These are phyloP conservation scores for Lasiurus cinereus DNA, from an alignment of 2,113 vertebrate genomes.

Conservation along the genomic window DNA sequence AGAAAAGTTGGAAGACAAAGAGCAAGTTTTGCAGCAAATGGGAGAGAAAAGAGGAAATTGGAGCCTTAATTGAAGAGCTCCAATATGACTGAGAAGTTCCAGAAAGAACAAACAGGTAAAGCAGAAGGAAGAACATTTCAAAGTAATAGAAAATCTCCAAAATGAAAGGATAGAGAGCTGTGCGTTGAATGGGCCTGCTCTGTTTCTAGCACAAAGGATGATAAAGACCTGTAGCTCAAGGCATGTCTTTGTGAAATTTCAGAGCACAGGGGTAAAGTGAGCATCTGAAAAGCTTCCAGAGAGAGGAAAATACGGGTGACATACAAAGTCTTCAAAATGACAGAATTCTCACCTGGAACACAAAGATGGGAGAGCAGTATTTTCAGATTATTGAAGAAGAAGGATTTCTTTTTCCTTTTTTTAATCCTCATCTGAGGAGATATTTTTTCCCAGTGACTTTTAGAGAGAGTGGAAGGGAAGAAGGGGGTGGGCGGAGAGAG, in stretches of 20 bases:
- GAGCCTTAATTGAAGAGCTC: neutral
- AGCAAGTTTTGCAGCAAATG: conserved; percentile 12
- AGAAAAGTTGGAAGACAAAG: conserved; percentile 19
- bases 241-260: neutral
- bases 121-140: neutral
- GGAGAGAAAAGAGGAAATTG: neutral
- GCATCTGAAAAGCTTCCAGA: neutral
- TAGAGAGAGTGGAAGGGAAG: no score
- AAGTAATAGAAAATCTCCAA: neutral
- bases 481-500: no score
- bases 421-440: no score
- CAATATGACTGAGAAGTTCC: neutral
- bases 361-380: neutral
- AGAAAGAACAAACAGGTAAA: neutral
- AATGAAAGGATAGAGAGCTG: neutral
- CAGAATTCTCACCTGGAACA: neutral
- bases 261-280: neutral
- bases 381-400: neutral
- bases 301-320: neutral
- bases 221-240: neutral
- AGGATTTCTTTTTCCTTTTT: no score
- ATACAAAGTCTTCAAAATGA: neutral
- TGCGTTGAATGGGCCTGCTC: neutral
- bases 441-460: no score
- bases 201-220: neutral